Evolutionary conservation across 2,888 invertebrate genomes (phyloP).

Genomic region (Plebejus melissa): DNA sequence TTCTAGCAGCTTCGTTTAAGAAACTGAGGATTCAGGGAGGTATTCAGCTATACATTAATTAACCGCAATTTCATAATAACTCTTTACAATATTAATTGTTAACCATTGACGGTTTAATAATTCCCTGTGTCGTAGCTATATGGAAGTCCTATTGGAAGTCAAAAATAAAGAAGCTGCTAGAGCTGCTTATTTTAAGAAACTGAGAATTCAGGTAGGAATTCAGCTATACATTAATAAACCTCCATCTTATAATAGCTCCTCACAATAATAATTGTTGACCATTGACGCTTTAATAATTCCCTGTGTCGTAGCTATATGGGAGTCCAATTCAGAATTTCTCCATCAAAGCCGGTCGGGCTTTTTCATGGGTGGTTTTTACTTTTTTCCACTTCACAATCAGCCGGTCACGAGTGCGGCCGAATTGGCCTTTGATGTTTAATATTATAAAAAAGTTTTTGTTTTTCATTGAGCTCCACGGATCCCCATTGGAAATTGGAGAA

Average conservation of each 20-base stretch:
- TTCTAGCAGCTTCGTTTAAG: too few relatives aligned
- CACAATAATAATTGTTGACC: not conserved
- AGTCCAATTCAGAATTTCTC: constrained; percentile 16
- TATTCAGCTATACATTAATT: too few relatives aligned
- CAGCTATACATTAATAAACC: too few relatives aligned
- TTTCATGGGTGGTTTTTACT: constrained; percentile 23
- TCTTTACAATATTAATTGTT: not conserved
- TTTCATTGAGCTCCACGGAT: constrained; percentile 10
- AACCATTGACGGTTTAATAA: not conserved
- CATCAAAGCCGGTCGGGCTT: constrained; percentile 16
- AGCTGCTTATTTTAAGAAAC: too few relatives aligned
- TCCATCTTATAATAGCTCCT: too few relatives aligned
- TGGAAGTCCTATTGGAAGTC: not conserved
- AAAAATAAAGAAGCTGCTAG: too few relatives aligned
- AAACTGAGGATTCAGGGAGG: too few relatives aligned
- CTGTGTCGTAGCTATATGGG: constrained; percentile 5
- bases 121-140: constrained; percentile 6
- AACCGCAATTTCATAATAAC: too few relatives aligned
- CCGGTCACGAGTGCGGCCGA: constrained; percentile 19
- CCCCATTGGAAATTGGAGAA: constrained; percentile 11
- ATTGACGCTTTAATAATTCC: not conserved
- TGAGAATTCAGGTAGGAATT: too few relatives aligned
- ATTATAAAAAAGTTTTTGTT: constrained; percentile 26
- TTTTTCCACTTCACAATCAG: constrained; percentile 24
- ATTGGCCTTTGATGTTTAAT: constrained; percentile 24